A percentile compares a stretch with the other conserved stretches of the same genome.
phyloP scores from a whole-genome alignment of 2,113 vertebrate genomes.

The Anhinga anhinga region DNA sequence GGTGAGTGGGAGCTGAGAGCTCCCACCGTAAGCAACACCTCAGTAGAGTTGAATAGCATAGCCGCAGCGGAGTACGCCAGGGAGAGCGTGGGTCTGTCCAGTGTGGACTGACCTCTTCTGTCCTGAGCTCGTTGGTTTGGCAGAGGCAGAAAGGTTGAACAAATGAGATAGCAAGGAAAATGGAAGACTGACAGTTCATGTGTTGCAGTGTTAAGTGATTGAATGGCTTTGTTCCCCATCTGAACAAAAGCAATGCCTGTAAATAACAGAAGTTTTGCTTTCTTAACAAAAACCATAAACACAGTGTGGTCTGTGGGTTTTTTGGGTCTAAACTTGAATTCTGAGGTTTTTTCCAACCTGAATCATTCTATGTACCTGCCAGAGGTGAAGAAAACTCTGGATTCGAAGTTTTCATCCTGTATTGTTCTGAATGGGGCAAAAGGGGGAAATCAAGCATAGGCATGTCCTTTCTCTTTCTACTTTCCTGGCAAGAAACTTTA shows the following conservation, averaged over 20 bases:
- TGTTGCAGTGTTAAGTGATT: neutral
- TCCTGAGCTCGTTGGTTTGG: neutral
- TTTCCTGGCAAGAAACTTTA: neutral
- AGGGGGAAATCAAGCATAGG: neutral
- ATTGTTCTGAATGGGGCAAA: neutral
- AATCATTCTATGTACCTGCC: neutral
- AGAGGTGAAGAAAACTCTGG: neutral
- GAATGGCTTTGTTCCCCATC: neutral
- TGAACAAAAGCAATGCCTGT: neutral
- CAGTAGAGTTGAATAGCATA: neutral
- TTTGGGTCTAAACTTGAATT: neutral
- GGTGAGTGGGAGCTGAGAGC: neutral
- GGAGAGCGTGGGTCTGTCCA: rapidly evolving
- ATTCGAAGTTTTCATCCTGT: neutral
- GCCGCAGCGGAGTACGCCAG: neutral
- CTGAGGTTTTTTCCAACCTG: neutral
- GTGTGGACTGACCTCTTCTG: neutral
- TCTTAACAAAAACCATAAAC: neutral
- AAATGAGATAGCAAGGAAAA: neutral
- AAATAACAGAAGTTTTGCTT: neutral
- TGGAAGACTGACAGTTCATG: neutral
- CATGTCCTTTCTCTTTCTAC: neutral
- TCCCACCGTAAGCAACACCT: neutral
- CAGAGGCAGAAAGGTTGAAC: neutral
- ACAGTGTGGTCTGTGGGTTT: neutral